Evolutionary conservation across 2,888 invertebrate genomes (phyloP).

Genomic region (Bimastos eiseni): DNA sequence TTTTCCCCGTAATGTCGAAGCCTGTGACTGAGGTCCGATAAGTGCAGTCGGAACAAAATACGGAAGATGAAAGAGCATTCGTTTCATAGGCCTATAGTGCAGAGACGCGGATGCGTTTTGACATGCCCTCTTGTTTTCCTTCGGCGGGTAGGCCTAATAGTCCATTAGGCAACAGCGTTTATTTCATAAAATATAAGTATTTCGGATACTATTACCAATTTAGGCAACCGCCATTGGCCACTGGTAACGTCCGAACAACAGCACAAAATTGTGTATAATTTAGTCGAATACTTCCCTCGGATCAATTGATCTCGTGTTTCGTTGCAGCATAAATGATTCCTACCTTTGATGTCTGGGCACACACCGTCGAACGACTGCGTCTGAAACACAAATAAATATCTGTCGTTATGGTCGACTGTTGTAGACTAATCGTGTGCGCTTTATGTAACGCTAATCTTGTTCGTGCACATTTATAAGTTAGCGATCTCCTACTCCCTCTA

Average conservation of each 20-base stretch:
- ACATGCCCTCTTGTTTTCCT: not conserved
- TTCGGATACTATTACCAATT: not conserved
- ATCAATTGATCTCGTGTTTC: not conserved
- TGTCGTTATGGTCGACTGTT: not conserved
- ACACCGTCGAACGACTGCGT: not conserved
- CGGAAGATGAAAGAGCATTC: not conserved
- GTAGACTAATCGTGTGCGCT: not conserved
- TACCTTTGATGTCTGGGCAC: not conserved
- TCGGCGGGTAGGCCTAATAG: not conserved
- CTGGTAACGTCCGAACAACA: not conserved
- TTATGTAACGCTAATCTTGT: not conserved
- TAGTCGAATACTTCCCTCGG: not conserved
- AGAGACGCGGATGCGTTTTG: not conserved
- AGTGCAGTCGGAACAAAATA: not conserved
- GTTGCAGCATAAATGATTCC: not conserved
- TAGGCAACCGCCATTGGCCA: not conserved
- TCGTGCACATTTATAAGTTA: not conserved
- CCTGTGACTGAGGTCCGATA: not conserved
- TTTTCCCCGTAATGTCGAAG: not conserved
- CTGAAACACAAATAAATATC: not conserved
- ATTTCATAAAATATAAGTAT: not conserved
- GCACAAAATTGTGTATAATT: not conserved
- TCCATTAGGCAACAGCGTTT: not conserved
- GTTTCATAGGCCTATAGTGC: not conserved
- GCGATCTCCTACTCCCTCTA: not conserved